These are phyloP conservation scores for Tichodroma muraria DNA, from an alignment of 2,113 vertebrate genomes.

Conservation along the genomic window DNA sequence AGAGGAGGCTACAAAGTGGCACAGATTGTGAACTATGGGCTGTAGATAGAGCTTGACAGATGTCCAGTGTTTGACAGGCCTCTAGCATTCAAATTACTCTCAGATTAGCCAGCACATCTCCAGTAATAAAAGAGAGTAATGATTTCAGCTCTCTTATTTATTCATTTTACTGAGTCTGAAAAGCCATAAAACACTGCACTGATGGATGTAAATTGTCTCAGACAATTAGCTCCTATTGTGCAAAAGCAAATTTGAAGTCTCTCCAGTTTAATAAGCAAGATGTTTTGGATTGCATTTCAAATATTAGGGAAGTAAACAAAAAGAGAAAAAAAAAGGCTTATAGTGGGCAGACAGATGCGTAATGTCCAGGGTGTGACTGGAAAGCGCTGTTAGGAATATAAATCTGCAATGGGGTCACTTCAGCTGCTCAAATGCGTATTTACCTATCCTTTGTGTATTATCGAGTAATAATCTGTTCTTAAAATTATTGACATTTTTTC, in stretches of 20 bases:
- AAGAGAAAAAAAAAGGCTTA: neutral
- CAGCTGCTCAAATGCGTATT: neutral
- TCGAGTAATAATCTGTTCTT: neutral
- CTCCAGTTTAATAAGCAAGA: slow-evolving; percentile 64
- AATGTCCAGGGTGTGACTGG: neutral
- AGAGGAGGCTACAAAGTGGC: neutral
- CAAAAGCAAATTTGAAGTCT: slow-evolving; percentile 62
- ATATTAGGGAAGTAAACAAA: slow-evolving; percentile 25
- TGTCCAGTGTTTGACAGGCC: slow-evolving; percentile 41
- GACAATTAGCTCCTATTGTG: slow-evolving; percentile 67
- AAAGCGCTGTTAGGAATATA: neutral
- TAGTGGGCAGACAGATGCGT: neutral
- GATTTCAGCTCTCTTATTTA: slow-evolving; percentile 58
- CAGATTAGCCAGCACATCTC: slow-evolving; percentile 37
- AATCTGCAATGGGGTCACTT: neutral
- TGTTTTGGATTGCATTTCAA: slow-evolving; percentile 39
- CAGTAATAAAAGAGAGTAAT: slow-evolving; percentile 57
- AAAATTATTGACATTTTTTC: neutral
- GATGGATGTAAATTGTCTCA: slow-evolving; percentile 66
- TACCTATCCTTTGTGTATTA: neutral
- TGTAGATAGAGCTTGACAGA: slow-evolving; percentile 58
- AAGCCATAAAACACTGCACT: slow-evolving; percentile 56
- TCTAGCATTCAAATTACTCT: slow-evolving; percentile 42
- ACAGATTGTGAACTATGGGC: slow-evolving; percentile 35
- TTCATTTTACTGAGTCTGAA: slow-evolving; percentile 64